These are phyloP conservation scores for Oryzias woworae DNA, from an alignment of 2,113 vertebrate species.

Conservation along the genomic window DNA sequence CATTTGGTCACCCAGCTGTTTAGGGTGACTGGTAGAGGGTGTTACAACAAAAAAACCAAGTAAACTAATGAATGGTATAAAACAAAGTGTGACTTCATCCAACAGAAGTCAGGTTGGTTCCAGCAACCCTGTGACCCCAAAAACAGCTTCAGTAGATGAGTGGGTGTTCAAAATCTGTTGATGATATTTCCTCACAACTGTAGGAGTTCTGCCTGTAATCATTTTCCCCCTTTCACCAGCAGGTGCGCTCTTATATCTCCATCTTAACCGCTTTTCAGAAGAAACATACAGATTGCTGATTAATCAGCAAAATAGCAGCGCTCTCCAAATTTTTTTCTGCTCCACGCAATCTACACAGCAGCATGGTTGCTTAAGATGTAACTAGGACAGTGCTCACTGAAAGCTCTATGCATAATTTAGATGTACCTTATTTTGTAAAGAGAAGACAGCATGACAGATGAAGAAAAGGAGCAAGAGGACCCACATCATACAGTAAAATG, in stretches of 20 bases:
- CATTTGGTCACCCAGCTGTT: too few relatives aligned
- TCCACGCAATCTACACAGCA: background rate
- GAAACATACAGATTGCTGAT: background rate
- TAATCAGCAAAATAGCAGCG: background rate
- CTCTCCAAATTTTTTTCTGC: background rate
- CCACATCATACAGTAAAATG: background rate
- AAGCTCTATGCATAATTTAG: background rate
- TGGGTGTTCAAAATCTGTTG: too few relatives aligned
- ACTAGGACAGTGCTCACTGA: constrained; percentile 1
- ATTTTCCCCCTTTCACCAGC: background rate
- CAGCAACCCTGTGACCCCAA: too few relatives aligned
- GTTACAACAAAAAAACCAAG: too few relatives aligned
- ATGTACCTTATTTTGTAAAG: background rate
- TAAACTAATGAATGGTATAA: too few relatives aligned
- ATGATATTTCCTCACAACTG: constrained; percentile 13
- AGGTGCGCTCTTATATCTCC: background rate
- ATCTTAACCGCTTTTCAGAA: background rate
- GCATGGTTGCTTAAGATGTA: constrained; percentile 6
- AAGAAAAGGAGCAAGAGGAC: background rate
- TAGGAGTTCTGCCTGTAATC: too few relatives aligned
- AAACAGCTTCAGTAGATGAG: too few relatives aligned
- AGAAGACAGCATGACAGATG: background rate
- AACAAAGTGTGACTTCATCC: too few relatives aligned
- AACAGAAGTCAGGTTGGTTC: too few relatives aligned
- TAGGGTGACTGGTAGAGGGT: too few relatives aligned